phyloP scores from a whole-genome alignment of 2,797 vertebrate genomes.

The Phrynocephalus forsythii region DNA sequence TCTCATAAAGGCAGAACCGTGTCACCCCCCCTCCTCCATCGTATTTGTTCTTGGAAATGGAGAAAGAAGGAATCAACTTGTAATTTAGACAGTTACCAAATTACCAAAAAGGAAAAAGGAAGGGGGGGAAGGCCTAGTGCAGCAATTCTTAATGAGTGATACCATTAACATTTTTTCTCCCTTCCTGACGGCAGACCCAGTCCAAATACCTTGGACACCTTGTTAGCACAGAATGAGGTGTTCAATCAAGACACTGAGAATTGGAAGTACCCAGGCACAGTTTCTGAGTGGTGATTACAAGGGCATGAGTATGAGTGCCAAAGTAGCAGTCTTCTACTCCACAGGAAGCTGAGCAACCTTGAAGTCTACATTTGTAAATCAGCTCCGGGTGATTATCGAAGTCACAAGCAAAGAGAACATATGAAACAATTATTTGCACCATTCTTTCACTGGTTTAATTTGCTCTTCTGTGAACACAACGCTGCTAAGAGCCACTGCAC shows the following conservation, averaged over 20 bases:
- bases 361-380: constrained; percentile 99
- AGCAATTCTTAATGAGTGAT: constrained; percentile 92
- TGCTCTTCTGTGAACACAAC: constrained; percentile 79
- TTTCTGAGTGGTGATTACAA: constrained; percentile 98
- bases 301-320: constrained; percentile 91
- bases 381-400: constrained; percentile 98
- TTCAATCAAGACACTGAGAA: constrained; percentile 96
- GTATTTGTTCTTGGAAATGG: constrained; percentile 68
- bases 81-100: constrained; percentile 81
- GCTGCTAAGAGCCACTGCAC: constrained; percentile 72
- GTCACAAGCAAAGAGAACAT: constrained; percentile 89
- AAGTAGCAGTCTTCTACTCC: constrained; percentile 94
- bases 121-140: constrained; percentile 63
- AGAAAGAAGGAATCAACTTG: constrained; percentile 78
- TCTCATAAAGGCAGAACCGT: too few relatives aligned
- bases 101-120: constrained; percentile 75
- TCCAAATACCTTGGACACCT: constrained; percentile 94
- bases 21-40: too few relatives aligned
- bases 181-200: constrained; percentile 83
- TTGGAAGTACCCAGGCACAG: constrained; percentile 90
- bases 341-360: constrained; percentile 99
- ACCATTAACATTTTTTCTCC: constrained; percentile 88
- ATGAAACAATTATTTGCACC: constrained; percentile 97
- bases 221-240: constrained; percentile 98
- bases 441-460: constrained; percentile 84